Conservation (phyloP, 2,888 invertebrate genomes). For the Bombylius major region DNA sequence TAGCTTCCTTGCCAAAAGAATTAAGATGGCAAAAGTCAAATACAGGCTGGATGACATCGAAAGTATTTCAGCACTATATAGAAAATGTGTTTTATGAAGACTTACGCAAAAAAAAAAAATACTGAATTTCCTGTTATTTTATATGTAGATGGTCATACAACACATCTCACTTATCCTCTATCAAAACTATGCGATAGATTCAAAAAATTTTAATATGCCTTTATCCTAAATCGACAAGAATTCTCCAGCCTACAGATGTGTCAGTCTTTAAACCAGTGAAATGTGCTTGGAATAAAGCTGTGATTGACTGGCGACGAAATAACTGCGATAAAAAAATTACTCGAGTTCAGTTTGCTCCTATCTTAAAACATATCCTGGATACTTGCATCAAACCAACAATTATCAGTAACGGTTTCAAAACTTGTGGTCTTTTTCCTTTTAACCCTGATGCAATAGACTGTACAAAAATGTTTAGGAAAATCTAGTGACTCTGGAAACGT, state of each 20-base stretch:
- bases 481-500: no score
- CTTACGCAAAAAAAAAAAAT: neutral
- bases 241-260: constrained; percentile 17
- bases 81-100: neutral
- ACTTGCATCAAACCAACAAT: no score
- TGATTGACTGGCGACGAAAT: neutral
- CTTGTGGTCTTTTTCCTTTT: no score
- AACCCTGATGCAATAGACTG: no score
- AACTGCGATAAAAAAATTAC: no score
- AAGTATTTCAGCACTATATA: neutral
- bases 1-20: neutral
- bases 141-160: neutral
- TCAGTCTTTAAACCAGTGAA: constrained; percentile 12
- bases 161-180: neutral
- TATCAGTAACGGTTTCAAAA: no score
- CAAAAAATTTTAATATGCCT: constrained; percentile 1
- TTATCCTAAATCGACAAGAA: constrained; percentile 15
- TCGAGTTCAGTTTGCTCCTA: no score
- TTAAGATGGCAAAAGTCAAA: neutral
- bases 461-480: no score
- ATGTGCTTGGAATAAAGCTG: constrained; percentile 12
- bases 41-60: neutral
- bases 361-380: no score
- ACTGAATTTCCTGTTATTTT: neutral
- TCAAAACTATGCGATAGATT: constrained; percentile 1